Evolutionary conservation across 2,113 vertebrate species (phyloP), one percentile per base, ranked within the genome.

Genomic region (Meriones unguiculatus): DNA sequence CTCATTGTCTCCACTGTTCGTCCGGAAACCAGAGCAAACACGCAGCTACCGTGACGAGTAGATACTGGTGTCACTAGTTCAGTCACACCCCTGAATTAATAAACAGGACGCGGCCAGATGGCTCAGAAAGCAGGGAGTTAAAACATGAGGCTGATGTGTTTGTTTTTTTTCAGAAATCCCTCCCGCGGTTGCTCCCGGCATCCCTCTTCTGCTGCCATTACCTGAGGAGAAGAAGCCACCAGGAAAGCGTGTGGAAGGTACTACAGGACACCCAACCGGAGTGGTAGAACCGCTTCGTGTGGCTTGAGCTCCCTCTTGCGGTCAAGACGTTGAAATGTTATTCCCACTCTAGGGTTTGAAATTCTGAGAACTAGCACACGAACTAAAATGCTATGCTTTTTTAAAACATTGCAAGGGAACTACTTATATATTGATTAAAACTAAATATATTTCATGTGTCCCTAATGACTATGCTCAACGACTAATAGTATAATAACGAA

Each of bases 161-260:
- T 97, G 91, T 95, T 28, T 9, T 28, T 9, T 38, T n/a, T 22
- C 96, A 98, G 98, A 98, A 98, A 95, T 98, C 59, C 98, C 96
- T 65, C 93, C 97, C 97, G 96, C 41, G 17, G 98, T 89, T 81
- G 95, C 93, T 96, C 98, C 98, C 98, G 97, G 97, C 96, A 98
- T 98, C 75, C 98, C 98, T 97, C 96, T 98, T 62, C 97, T 98
- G 96, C 90, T 98, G 92, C 94, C 98, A 96, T 73, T 91, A 96
- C 97, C 98, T 82, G 98, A 98, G 95, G 98, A 98, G 88, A 87
- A 98, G 98, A 98, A 98, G 93, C 98, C 98, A 89, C 97, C 98
- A 95, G 97, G 95, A 97, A 98, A 98, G 96, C 96, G 75, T 92
- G 22, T 84, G 73, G 98, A 98, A 98, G 98, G 98, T 98, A 98